Evolutionary conservation across 2,113 vertebrate genomes (phyloP), one percentile per base, ranked within the genome.

Genomic region (Crotophaga sulcirostris): DNA sequence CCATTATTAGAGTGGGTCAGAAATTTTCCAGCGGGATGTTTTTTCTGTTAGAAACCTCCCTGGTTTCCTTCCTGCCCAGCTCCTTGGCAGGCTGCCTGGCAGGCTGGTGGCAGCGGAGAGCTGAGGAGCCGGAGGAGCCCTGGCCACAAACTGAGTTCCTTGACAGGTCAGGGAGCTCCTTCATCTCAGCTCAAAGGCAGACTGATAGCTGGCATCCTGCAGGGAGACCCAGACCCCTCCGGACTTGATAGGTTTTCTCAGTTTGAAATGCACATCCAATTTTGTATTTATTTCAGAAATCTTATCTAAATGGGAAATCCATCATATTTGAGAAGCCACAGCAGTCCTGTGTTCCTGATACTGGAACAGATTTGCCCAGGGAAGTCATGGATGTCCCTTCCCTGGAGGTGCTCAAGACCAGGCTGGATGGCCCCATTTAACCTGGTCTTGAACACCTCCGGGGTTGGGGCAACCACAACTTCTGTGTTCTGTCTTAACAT

Each of bases 61-160:
- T 88, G 76, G 23, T 93, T 95, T 96, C 96, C 96, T 97, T 96
- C 96, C 94, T 94, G 73, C 88, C 87, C 76, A 64, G 49, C 69
- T 92, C 69, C 60, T 89, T 96, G 90, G 94, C 96, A 62, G 86
- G 16, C 90, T 92, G 88, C 88, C 93, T 49, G 64, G 20, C 79
- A 36, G 85, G 73, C 93, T 74, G 79, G 93, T 96, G 93, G 86
- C 92, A 93, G 69, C 9, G 21, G 26, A 49, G 91, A 58, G 95
- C 81, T 47, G 56, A 74, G 72, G 75, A 96, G 28, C 75, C 78
- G 66, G 20, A 18, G 3, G 63, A 90, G 68, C 80, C 47, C 52
- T 54, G 52, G 36, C 87, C 56, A 74, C 66, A 44, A 3, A 26
- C 28, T 51, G 81, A 69, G 78, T 58, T 94, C 60, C 60, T 88